Conservation (phyloP, 2,113 vertebrate species). For the Hippocampus barbouri region DNA sequence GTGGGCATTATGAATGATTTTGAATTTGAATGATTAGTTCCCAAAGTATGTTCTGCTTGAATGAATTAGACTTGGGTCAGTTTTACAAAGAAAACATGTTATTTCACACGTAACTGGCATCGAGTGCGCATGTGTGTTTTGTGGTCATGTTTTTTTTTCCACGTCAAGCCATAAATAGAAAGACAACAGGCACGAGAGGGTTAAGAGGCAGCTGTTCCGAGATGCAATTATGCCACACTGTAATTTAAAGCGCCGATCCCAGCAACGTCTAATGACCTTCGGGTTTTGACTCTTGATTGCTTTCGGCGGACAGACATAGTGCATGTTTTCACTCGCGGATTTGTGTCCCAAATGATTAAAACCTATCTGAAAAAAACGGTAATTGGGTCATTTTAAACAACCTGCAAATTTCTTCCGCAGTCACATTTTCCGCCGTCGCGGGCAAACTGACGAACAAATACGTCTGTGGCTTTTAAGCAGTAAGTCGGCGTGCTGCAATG, state of each 20-base stretch:
- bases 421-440: constrained; percentile 65
- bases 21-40: constrained; percentile 29
- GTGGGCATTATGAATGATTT: constrained; percentile 36
- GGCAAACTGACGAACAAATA: constrained; percentile 62
- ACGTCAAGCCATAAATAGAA: constrained; percentile 47
- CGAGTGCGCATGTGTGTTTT: constrained; percentile 22
- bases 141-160: constrained; percentile 46
- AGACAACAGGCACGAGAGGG: constrained; percentile 30
- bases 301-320: constrained; percentile 36
- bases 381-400: constrained; percentile 62
- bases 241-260: constrained; percentile 40
- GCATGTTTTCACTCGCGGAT: constrained; percentile 31
- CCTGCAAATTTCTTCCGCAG: constrained; percentile 57
- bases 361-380: constrained; percentile 54
- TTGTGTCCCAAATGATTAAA: constrained; percentile 50
- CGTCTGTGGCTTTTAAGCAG: constrained; percentile 68
- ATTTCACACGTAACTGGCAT: constrained; percentile 38
- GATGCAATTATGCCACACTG: constrained; percentile 51
- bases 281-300: constrained; percentile 44
- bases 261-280: constrained; percentile 43
- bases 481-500: constrained; percentile 26
- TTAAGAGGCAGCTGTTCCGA: constrained; percentile 31
- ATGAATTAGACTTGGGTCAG: constrained; percentile 24
- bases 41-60: constrained; percentile 30
- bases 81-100: constrained; percentile 31